A percentile compares a stretch with the other conserved stretches of the same genome.
Evolutionary conservation across 2,113 vertebrate genomes (phyloP).

Genomic region (Eclectus roratus): DNA sequence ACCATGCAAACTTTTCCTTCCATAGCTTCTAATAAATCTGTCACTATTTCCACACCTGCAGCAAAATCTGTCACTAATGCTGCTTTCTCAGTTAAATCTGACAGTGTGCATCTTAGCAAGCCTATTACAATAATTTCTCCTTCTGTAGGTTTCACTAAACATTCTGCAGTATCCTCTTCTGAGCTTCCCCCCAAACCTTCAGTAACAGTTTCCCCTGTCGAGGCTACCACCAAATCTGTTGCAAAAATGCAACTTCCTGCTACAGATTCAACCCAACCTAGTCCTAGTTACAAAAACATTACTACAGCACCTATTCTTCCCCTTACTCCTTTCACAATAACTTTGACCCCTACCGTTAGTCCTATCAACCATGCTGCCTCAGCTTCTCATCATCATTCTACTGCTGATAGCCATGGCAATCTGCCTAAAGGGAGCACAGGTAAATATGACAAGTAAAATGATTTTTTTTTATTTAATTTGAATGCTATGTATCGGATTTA

Average conservation of each 20-base stretch:
- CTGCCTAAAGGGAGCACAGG: conserved; percentile 40
- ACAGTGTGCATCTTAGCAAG: not conserved
- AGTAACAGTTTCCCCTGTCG: not conserved
- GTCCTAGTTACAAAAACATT: not conserved
- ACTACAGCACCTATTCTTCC: conserved; percentile 5
- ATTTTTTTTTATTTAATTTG: not conserved
- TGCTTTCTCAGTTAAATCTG: not conserved
- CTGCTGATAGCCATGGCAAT: not conserved
- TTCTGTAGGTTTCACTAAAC: conserved; percentile 26
- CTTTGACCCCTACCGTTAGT: conserved; percentile 9
- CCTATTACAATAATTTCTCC: conserved; percentile 15
- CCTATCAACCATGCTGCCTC: conserved; percentile 17
- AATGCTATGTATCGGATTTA: not conserved
- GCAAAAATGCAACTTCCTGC: not conserved
- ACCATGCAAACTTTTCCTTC: not conserved
- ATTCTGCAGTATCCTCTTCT: conserved; percentile 7
- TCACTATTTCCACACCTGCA: not conserved
- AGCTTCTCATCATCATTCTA: not conserved
- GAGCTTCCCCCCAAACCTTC: not conserved
- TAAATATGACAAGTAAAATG: conserved; percentile 36
- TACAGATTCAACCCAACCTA: not conserved
- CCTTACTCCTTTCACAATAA: conserved; percentile 31
- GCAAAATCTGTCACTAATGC: not conserved
- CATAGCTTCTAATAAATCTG: not conserved
- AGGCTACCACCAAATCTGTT: not conserved